These are phyloP conservation scores for Sturmia bella DNA, from an alignment of 2,888 invertebrate genomes.

Conservation along the genomic window DNA sequence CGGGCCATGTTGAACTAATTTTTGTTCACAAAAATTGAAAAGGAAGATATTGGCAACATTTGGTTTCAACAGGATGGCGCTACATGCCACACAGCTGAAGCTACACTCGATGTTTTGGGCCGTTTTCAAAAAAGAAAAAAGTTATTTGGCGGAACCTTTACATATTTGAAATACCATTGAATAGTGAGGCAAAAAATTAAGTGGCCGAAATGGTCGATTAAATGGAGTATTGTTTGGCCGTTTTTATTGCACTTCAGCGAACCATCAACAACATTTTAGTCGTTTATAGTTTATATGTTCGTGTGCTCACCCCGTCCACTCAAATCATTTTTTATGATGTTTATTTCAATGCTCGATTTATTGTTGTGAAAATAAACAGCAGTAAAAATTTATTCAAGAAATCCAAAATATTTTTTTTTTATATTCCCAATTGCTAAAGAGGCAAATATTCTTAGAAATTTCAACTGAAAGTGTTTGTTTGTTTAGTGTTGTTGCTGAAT, in stretches of 20 bases:
- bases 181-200: conserved; percentile 34
- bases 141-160: no score
- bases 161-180: conserved; percentile 32
- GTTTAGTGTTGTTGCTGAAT: conserved; percentile 21
- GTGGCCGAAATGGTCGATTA: conserved; percentile 35
- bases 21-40: no score
- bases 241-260: conserved; percentile 22
- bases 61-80: no score
- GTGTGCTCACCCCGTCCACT: conserved; percentile 45
- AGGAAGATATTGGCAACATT: no score
- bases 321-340: conserved; percentile 63
- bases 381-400: conserved; percentile 8
- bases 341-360: conserved; percentile 56
- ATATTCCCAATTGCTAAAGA: conserved; percentile 5
- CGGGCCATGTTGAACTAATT: no score
- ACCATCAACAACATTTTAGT: conserved; percentile 5
- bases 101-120: no score
- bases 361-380: conserved; percentile 48
- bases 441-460: neutral
- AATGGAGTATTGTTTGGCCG: conserved; percentile 40
- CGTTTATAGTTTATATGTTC: neutral
- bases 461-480: conserved; percentile 24
- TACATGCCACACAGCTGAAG: no score
- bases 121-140: no score
- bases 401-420: conserved; percentile 17